Evolutionary conservation across 2,888 invertebrate species (phyloP).

Genomic region (Pocota personata): DNA sequence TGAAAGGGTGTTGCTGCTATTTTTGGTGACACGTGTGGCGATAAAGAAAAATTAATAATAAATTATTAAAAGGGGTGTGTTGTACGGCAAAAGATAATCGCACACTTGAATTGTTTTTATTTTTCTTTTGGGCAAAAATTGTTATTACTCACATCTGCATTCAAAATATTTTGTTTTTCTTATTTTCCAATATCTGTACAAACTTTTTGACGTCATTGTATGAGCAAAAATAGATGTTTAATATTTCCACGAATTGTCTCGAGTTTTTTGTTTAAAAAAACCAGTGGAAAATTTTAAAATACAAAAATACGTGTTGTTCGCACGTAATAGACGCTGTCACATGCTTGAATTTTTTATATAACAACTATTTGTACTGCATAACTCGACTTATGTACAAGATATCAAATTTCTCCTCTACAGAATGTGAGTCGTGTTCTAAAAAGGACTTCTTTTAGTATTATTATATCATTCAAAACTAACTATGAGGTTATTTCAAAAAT

Average conservation of each 20-base stretch:
- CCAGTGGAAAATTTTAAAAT: background rate
- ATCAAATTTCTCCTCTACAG: background rate
- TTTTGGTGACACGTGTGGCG: constrained; percentile 4
- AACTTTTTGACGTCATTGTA: background rate
- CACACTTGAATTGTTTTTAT: background rate
- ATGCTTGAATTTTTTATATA: background rate
- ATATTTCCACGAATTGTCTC: constrained; percentile 10
- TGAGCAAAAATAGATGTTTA: background rate
- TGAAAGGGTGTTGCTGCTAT: constrained; percentile 1
- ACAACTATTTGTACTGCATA: constrained; percentile 14
- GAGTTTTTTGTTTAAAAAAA: constrained; percentile 15
- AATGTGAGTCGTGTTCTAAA: background rate
- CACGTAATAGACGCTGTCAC: constrained; percentile 6
- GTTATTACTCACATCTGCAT: background rate
- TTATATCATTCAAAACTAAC: too few relatives aligned
- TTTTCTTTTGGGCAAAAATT: background rate
- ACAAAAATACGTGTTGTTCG: constrained; percentile 3
- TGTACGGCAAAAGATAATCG: background rate
- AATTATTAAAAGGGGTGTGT: constrained; percentile 30
- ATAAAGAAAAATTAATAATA: background rate
- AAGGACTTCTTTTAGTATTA: too few relatives aligned
- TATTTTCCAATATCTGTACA: background rate
- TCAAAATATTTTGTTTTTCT: background rate
- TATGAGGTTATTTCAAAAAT: too few relatives aligned
- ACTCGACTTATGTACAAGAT: background rate